Percentiles rank a stretch among this genome's conserved stretches.
Evolutionary conservation across 2,888 invertebrate genomes (phyloP).

Genomic region (Synergus itoensis): DNA sequence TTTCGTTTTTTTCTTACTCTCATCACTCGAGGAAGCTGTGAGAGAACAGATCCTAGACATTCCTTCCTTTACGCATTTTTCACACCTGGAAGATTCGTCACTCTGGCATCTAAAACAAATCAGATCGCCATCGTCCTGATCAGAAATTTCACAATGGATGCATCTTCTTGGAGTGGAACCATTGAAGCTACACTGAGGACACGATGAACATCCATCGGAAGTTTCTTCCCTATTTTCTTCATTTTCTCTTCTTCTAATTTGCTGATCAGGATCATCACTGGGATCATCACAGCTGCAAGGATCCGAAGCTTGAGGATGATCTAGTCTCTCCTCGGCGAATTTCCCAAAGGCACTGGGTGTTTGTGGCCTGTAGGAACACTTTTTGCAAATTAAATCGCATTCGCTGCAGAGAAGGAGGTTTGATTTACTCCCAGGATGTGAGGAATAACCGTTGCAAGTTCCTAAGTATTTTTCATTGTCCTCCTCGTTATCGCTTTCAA

Average conservation of each 20-base stretch:
- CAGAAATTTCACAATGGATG: slow-evolving; percentile 67
- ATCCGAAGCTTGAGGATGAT: slow-evolving; percentile 54
- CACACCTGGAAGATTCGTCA: slow-evolving; percentile 67
- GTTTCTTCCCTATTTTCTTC: slow-evolving; percentile 48
- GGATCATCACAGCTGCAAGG: slow-evolving; percentile 45
- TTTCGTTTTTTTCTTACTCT: slow-evolving; percentile 66
- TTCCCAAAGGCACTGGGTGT: slow-evolving; percentile 67
- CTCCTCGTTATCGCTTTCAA: slow-evolving; percentile 73
- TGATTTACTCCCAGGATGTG: slow-evolving; percentile 75
- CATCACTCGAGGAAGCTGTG: slow-evolving; percentile 65
- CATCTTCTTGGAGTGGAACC: slow-evolving; percentile 50
- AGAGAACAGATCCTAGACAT: slow-evolving; percentile 36
- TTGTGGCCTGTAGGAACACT: slow-evolving; percentile 70
- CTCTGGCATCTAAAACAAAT: slow-evolving; percentile 74
- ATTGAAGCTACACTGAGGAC: slow-evolving; percentile 58
- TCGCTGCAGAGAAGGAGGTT: slow-evolving; percentile 74
- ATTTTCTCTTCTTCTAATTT: neutral
- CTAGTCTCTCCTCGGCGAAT: slow-evolving; percentile 70
- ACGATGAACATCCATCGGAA: slow-evolving; percentile 53
- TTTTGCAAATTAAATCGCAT: slow-evolving; percentile 70
- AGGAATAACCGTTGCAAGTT: slow-evolving; percentile 73
- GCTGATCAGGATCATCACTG: slow-evolving; percentile 46
- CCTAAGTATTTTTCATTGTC: slow-evolving; percentile 62
- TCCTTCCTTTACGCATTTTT: slow-evolving; percentile 55
- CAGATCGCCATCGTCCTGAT: slow-evolving; percentile 69